phyloP scores from a whole-genome alignment of 2,113 vertebrate genomes.

The Telmatochromis brachygnathus region DNA sequence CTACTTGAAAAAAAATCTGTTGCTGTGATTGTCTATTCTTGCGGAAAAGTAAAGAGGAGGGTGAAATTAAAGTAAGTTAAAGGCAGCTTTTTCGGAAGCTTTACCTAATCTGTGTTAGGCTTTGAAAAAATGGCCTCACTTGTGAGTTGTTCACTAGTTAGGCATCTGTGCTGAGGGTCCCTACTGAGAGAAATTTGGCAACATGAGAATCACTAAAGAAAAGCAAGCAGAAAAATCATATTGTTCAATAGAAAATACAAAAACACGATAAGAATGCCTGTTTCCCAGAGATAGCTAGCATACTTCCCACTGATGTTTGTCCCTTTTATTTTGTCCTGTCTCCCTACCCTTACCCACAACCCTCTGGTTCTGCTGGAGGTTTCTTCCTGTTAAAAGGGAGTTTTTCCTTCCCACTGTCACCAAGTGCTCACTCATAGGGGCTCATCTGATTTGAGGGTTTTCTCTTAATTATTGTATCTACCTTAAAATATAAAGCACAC shows the following conservation, averaged over 20 bases:
- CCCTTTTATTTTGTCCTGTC: not conserved
- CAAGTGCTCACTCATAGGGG: not conserved
- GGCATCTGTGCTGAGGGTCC: not conserved
- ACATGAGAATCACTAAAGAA: not conserved
- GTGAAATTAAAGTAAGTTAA: not conserved
- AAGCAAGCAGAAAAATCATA: not conserved
- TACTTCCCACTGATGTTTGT: not conserved
- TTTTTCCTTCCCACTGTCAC: not conserved
- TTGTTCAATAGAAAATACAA: not conserved
- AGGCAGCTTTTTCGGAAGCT: not conserved
- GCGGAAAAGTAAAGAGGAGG: not conserved
- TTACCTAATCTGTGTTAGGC: not conserved
- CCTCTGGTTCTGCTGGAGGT: not conserved
- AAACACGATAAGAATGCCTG: not conserved
- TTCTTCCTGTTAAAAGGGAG: not conserved
- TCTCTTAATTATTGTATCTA: not conserved
- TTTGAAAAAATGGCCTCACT: not conserved
- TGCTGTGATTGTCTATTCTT: conserved; percentile 37
- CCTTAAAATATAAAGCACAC: not conserved
- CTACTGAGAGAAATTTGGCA: not conserved
- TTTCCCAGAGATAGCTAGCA: not conserved
- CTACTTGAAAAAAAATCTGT: not conserved
- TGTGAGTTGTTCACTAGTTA: not conserved
- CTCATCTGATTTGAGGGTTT: not conserved
- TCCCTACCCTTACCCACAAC: not conserved